Base-by-base conservation (phyloP, 2,888 invertebrate genomes). In the Aporophyla nigra region DNA sequence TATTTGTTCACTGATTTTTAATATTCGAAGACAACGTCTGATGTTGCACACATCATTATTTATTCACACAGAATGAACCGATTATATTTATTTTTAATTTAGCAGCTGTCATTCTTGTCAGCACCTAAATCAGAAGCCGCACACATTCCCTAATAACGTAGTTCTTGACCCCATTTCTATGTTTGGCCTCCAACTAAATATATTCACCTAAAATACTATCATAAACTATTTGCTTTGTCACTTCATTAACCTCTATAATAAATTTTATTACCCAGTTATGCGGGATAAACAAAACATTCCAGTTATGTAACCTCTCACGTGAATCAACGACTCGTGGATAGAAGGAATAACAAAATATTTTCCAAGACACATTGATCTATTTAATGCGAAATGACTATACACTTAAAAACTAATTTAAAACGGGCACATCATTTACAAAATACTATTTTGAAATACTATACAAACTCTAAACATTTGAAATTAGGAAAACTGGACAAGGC, bases 181-280 rank as follows among this genome's bases (percentile, higher is more conserved):
- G 73, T 83, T 82, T 87, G 87, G 80, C 90, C 89, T 89, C 85
- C 76, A 80, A 76, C 88, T 88, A 90, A 88, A 90, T 87, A 88
- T 88, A 87, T 88, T 83, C 69, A 53, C 49, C 80, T 68, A 82
- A 86, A 82, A 86, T 87, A 80, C 70, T 82, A 78, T 79, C 65
- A 66, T 74, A 82, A 82, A 82, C 71, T 75, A 81, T 86, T 82
- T 79, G 76, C 58, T 77, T 82, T 82, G 85, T 78, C 75, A 69
- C 72, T 77, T 62, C 53, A 67, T 72, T 74, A 79, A 74, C 72
- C 68, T 75, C 77, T 76, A 46, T 66, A 84, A 74, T 76, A 80
- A 76, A 77, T 72, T 67, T 68, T 56, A 71, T 77, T 80, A 59
- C 71, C 65, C 68, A 84, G 63, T 84, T 54, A 56, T 68, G 74